Evolutionary conservation across 2,113 vertebrate genomes (phyloP).

Genomic region (Cynopterus brachyotis): DNA sequence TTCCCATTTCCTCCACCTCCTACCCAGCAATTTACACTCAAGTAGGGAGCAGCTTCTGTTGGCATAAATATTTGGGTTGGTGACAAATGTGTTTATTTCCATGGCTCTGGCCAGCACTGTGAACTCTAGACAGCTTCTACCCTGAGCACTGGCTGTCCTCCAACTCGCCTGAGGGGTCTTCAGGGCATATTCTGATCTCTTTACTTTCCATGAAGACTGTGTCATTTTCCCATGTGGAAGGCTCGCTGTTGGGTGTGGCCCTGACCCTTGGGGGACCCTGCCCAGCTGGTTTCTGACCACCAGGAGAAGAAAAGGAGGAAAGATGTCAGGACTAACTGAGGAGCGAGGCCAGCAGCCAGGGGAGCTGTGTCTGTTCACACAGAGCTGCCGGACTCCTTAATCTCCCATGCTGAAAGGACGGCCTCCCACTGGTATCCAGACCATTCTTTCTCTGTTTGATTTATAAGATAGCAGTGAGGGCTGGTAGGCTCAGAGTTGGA

Average conservation of each 20-base stretch:
- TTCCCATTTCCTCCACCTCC: slow-evolving; percentile 23
- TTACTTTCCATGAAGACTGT: slow-evolving; percentile 77
- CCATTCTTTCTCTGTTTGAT: slow-evolving; percentile 56
- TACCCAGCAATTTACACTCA: slow-evolving; percentile 65
- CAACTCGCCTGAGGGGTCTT: slow-evolving; percentile 75
- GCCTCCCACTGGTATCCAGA: slow-evolving; percentile 69
- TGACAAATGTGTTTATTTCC: slow-evolving; percentile 79
- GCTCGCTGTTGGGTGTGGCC: slow-evolving; percentile 69
- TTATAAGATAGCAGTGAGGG: slow-evolving; percentile 70
- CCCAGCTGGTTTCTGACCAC: slow-evolving; percentile 63
- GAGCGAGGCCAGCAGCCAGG: slow-evolving; percentile 70
- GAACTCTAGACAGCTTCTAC: slow-evolving; percentile 78
- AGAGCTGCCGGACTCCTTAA: slow-evolving; percentile 40
- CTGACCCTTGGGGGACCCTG: slow-evolving; percentile 49
- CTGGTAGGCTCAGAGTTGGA: slow-evolving; percentile 40
- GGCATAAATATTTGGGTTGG: slow-evolving; percentile 69
- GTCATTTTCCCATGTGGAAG: slow-evolving; percentile 81
- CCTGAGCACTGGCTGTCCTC: slow-evolving; percentile 79
- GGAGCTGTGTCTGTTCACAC: slow-evolving; percentile 46
- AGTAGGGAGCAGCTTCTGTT: slow-evolving; percentile 68
- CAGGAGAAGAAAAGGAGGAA: slow-evolving; percentile 39
- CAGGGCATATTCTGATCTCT: slow-evolving; percentile 76
- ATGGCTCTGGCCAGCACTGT: slow-evolving; percentile 73
- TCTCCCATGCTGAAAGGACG: slow-evolving; percentile 67
- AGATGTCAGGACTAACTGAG: slow-evolving; percentile 76